Conservation (phyloP, 2,797 vertebrate genomes). For the Lycodopsis pacificus region DNA sequence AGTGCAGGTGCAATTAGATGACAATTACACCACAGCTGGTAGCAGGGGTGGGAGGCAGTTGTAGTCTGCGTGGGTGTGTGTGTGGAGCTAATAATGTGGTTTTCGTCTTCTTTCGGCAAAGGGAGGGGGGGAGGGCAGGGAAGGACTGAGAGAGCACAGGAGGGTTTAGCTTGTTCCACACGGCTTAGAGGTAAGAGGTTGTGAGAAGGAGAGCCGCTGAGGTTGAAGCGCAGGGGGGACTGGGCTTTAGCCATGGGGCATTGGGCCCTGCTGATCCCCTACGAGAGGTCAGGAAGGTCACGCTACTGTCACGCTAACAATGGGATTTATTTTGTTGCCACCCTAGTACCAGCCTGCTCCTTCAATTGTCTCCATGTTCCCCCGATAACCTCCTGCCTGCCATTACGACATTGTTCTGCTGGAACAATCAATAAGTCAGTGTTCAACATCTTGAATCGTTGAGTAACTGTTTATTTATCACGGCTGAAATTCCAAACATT, state of each 20-base stretch:
- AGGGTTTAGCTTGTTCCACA: constrained; percentile 69
- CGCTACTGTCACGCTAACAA: constrained; percentile 86
- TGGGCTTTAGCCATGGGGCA: constrained; percentile 61
- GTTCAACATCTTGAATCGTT: not conserved
- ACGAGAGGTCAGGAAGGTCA: constrained; percentile 82
- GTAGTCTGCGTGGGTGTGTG: constrained; percentile 75
- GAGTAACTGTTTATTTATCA: not conserved
- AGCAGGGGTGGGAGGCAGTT: constrained; percentile 71
- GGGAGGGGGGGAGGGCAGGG: constrained; percentile 22
- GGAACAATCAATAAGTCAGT: constrained; percentile 10
- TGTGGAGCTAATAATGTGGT: constrained; percentile 77
- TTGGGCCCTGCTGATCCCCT: constrained; percentile 72
- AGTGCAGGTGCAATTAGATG: constrained; percentile 86
- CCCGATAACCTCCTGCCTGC: constrained; percentile 26
- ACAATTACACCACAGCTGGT: constrained; percentile 87
- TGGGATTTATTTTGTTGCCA: constrained; percentile 78
- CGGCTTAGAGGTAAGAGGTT: constrained; percentile 75
- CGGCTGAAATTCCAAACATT: not conserved
- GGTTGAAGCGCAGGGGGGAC: constrained; percentile 64
- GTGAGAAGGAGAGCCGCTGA: constrained; percentile 68
- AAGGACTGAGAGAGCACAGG: constrained; percentile 47
- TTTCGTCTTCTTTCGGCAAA: constrained; percentile 36
- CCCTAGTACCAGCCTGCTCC: constrained; percentile 53
- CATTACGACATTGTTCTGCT: constrained; percentile 6
- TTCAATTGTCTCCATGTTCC: constrained; percentile 29